Evolutionary conservation across 2,113 vertebrate genomes (phyloP).

Genomic region (Tylochromis polylepis): DNA sequence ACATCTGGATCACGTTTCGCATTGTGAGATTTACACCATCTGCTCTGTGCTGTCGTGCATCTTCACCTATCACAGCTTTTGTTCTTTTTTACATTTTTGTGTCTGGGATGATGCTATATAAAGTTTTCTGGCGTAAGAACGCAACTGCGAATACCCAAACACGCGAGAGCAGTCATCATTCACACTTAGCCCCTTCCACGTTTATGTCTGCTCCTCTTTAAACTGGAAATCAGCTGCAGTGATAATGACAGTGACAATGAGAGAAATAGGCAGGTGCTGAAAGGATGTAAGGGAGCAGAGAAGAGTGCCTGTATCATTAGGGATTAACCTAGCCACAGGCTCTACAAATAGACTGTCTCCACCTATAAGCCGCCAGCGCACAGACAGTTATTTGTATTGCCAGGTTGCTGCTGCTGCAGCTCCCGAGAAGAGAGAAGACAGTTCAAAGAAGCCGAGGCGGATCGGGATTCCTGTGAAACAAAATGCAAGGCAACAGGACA

Average conservation of each 20-base stretch:
- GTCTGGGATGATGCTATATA: background rate
- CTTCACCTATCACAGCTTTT: background rate
- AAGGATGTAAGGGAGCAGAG: constrained; percentile 38
- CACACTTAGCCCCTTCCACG: background rate
- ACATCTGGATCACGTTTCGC: background rate
- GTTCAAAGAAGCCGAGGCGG: constrained; percentile 52
- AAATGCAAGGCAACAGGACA: constrained; percentile 43
- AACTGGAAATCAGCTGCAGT: constrained; percentile 16
- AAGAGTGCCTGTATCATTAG: constrained; percentile 63
- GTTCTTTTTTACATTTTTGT: background rate
- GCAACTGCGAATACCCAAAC: background rate
- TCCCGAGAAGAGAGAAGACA: constrained; percentile 38
- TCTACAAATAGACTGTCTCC: constrained; percentile 72
- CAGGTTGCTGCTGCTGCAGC: constrained; percentile 62
- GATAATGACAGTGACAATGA: constrained; percentile 42
- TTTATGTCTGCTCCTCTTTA: constrained; percentile 1
- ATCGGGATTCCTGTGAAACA: constrained; percentile 40
- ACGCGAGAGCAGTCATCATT: background rate
- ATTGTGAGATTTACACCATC: background rate
- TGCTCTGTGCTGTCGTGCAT: background rate
- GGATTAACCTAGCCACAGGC: constrained; percentile 72
- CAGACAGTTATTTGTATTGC: constrained; percentile 66
- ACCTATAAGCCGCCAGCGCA: constrained; percentile 63
- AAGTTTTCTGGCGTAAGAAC: background rate
- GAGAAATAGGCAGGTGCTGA: constrained; percentile 54